Evolutionary conservation across 2,797 vertebrate species (phyloP).

Genomic region (Paratrypauchen microcephalus): DNA sequence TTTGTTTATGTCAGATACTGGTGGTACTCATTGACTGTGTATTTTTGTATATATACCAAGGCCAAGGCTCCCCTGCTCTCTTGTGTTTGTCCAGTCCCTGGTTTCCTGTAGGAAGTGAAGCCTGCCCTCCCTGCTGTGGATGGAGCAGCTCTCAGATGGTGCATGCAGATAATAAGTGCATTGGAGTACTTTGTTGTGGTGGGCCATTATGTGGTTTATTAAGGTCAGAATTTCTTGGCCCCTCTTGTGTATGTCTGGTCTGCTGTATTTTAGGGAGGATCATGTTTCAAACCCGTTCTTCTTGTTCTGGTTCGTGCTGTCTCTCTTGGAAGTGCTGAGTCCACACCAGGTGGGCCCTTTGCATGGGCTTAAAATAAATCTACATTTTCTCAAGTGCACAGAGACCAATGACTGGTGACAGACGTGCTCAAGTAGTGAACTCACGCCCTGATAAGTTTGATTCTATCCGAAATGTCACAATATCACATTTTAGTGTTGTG

Average conservation of each 20-base stretch:
- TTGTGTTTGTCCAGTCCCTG: conserved; percentile 21
- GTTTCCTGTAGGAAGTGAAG: conserved; percentile 66
- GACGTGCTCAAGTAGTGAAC: too few species aligned
- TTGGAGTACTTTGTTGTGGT: background rate
- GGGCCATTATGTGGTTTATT: conserved; percentile 28
- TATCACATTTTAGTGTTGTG: too few species aligned
- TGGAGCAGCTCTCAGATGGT: conserved; percentile 51
- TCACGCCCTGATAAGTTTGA: background rate
- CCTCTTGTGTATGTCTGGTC: conserved; percentile 21
- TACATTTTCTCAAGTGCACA: conserved; percentile 18
- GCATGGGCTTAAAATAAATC: conserved; percentile 27
- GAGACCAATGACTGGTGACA: conserved; percentile 10
- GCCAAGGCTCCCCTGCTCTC: conserved; percentile 24
- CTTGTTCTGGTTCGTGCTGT: conserved; percentile 21
- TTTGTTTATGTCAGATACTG: background rate
- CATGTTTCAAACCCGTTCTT: conserved; percentile 45
- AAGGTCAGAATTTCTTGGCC: conserved; percentile 24
- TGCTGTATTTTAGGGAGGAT: conserved; percentile 51
- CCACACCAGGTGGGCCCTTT: conserved; percentile 18
- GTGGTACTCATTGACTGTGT: background rate
- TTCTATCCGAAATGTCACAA: too few species aligned
- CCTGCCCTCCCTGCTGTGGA: conserved; percentile 55
- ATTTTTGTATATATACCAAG: background rate
- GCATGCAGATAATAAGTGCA: conserved; percentile 54
- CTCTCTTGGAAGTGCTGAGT: conserved; percentile 42